phyloP scores from a whole-genome alignment of 2,797 vertebrate species.

The Astyanax mexicanus region DNA sequence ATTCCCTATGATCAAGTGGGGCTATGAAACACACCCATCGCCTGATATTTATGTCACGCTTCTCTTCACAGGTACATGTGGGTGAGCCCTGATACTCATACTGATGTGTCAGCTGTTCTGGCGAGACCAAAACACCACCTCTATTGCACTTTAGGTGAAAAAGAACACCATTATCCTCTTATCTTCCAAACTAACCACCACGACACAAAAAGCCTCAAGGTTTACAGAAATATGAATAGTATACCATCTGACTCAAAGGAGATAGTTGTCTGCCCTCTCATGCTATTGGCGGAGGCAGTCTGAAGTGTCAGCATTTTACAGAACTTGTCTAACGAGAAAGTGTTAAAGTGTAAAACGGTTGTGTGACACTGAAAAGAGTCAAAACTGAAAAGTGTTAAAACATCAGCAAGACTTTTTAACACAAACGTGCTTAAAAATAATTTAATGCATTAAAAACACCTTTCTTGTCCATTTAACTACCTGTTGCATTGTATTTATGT shows the following conservation, averaged over 20 bases:
- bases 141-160: conserved; percentile 28
- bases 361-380: conserved; percentile 14
- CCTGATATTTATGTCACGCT: not conserved
- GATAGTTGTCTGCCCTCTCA: not conserved
- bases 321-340: conserved; percentile 41
- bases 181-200: conserved; percentile 39
- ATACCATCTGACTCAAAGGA: conserved; percentile 35
- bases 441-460: too few species aligned
- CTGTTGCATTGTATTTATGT: too few species aligned
- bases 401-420: too few species aligned
- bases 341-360: conserved; percentile 8
- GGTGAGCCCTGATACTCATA: conserved; percentile 63
- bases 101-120: conserved; percentile 67
- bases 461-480: too few species aligned
- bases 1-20: not conserved
- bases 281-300: conserved; percentile 9
- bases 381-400: not conserved
- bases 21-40: not conserved
- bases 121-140: conserved; percentile 3
- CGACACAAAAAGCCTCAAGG: conserved; percentile 35
- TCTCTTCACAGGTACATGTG: conserved; percentile 25
- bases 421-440: too few species aligned
- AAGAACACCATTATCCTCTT: conserved; percentile 41
- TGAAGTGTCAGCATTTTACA: conserved; percentile 48
- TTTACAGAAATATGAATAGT: conserved; percentile 17